A percentile compares a stretch with the other conserved stretches of the same genome.
phyloP scores from a whole-genome alignment of 2,113 vertebrate species.

The Actenoides lindsayi region DNA sequence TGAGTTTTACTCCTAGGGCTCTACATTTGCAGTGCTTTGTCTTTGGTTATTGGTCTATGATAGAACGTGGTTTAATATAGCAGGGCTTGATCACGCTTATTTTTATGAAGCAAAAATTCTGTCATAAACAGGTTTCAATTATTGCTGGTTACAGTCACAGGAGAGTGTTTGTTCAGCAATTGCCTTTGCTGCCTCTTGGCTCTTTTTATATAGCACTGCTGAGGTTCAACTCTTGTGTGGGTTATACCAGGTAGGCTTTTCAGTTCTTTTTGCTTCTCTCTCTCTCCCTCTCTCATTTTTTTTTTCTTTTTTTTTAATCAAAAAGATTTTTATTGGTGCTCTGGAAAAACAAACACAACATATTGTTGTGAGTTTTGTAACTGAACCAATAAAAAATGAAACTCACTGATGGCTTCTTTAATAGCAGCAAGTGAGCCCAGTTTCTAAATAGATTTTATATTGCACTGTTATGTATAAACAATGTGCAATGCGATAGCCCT shows the following conservation, averaged over 20 bases:
- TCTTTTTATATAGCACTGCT: not conserved
- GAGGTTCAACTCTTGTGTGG: not conserved
- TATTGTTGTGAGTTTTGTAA: not conserved
- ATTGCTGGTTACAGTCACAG: not conserved
- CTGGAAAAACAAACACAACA: conserved; percentile 36
- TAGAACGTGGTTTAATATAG: not conserved
- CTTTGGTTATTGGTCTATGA: not conserved
- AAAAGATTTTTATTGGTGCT: conserved; percentile 51
- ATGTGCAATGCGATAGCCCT: not conserved
- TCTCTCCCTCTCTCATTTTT: not conserved
- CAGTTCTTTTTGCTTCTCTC: not conserved
- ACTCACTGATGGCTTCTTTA: conserved; percentile 33
- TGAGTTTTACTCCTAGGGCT: not conserved
- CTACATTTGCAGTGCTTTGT: not conserved
- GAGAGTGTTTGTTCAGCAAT: not conserved
- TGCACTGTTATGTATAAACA: not conserved
- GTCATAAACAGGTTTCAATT: not conserved
- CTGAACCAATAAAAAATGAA: conserved; percentile 41
- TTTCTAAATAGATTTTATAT: conserved; percentile 45
- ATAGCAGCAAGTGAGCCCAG: not conserved
- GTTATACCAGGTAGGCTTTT: conserved; percentile 49
- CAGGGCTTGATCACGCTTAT: not conserved
- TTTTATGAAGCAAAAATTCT: conserved; percentile 9
- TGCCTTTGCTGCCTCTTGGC: not conserved
- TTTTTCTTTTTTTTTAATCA: conserved; percentile 21